These are phyloP conservation scores for Epsilonema sp. DNA, from an alignment of 2,888 invertebrate species.

Conservation along the genomic window DNA sequence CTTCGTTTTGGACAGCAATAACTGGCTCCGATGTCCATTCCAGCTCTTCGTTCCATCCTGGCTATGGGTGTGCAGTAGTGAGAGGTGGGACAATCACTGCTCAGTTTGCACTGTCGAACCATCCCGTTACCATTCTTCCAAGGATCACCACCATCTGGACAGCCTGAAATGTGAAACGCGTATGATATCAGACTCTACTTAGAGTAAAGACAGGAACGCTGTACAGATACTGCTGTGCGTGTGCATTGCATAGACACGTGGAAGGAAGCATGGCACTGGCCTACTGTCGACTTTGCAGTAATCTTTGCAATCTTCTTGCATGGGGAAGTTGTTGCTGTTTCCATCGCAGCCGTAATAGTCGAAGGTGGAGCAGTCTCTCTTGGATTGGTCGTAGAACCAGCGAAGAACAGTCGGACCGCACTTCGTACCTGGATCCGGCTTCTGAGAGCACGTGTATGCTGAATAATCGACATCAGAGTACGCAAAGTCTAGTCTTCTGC, in stretches of 20 bases:
- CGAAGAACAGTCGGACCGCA: conserved; percentile 27
- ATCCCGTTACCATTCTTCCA: neutral
- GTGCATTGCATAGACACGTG: too few relatives aligned
- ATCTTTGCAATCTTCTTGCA: conserved; percentile 1
- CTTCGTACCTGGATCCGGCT: conserved; percentile 23
- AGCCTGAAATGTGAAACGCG: conserved; percentile 11
- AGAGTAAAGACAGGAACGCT: too few relatives aligned
- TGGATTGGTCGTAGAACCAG: conserved; percentile 23
- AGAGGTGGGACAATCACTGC: conserved; percentile 1
- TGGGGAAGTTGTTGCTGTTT: conserved; percentile 3
- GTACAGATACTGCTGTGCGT: too few relatives aligned
- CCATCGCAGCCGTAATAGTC: conserved; percentile 6
- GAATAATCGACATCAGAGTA: too few relatives aligned
- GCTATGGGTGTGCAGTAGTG: neutral
- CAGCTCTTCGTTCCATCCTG: conserved; percentile 14
- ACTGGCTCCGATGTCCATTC: conserved; percentile 15
- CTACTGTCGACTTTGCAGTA: too few relatives aligned
- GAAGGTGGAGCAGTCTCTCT: conserved; percentile 11
- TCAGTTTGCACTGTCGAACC: neutral
- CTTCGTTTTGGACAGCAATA: conserved; percentile 6
- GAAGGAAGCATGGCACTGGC: too few relatives aligned
- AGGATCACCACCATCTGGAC: conserved; percentile 26
- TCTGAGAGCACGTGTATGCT: conserved; percentile 26
- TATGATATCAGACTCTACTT: too few relatives aligned
- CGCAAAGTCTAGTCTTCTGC: too few relatives aligned